A percentile compares a stretch with the other conserved stretches of the same genome.
phyloP scores from a whole-genome alignment of 1,140 invertebrate genomes.

The Ruditapes philippinarum region DNA sequence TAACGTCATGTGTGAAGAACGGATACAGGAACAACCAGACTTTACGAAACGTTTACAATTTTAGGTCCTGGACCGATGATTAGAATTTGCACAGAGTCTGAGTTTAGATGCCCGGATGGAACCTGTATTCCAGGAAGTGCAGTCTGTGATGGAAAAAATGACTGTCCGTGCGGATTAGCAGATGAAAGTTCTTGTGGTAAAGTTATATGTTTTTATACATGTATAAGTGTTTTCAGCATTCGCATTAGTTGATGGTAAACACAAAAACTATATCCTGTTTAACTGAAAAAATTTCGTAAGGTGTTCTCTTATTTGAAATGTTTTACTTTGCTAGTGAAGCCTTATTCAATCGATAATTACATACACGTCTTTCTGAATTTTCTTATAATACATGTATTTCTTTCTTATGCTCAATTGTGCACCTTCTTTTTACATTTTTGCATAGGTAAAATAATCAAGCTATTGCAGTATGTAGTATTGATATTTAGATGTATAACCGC shows the following conservation, averaged over 20 bases:
- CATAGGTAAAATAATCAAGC: too few relatives aligned
- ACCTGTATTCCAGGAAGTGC: constrained; percentile 4
- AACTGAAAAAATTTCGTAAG: neutral
- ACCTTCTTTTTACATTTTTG: too few relatives aligned
- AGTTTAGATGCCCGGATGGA: constrained; percentile 3
- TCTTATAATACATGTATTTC: neutral
- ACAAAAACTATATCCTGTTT: neutral
- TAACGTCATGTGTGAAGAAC: too few relatives aligned
- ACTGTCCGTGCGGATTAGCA: neutral
- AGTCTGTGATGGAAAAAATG: constrained; percentile 3
- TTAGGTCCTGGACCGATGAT: too few relatives aligned
- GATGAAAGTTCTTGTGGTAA: constrained; percentile 46
- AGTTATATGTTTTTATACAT: neutral
- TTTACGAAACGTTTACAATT: too few relatives aligned
- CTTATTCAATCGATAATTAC: neutral
- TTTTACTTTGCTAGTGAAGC: neutral
- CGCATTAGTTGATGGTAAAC: neutral
- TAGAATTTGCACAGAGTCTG: neutral
- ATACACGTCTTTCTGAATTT: neutral
- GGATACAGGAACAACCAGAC: too few relatives aligned
- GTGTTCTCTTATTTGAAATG: neutral
- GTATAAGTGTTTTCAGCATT: neutral
- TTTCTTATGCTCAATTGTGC: neutral
- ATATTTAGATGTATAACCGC: too few relatives aligned
- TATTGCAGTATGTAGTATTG: too few relatives aligned